Evolutionary conservation across 2,888 invertebrate genomes (phyloP).

Genomic region (Pammene aurita): DNA sequence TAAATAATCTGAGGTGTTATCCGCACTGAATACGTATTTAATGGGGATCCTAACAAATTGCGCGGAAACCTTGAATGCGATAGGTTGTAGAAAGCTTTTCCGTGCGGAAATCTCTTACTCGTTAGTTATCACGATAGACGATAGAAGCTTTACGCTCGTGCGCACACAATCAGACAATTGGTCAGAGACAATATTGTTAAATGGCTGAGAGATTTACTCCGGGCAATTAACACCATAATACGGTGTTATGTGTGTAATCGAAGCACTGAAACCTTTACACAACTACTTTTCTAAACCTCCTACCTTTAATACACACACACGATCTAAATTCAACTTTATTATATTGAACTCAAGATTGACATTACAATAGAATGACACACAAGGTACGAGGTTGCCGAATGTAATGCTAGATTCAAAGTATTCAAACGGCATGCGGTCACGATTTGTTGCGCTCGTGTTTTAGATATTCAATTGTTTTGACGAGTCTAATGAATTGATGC

Average conservation of each 20-base stretch:
- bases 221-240: slow-evolving; percentile 61
- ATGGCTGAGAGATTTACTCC: slow-evolving; percentile 46
- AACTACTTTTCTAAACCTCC: background rate
- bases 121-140: background rate
- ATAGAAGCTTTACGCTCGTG: background rate
- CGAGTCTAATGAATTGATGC: slow-evolving; percentile 69
- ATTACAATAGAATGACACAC: background rate
- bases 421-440: slow-evolving; percentile 61
- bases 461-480: slow-evolving; percentile 69
- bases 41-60: no score
- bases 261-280: slow-evolving; percentile 50
- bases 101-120: background rate
- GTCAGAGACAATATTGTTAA: slow-evolving; percentile 67
- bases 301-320: background rate
- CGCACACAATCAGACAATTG: slow-evolving; percentile 19
- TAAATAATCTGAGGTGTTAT: no score
- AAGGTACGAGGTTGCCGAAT: slow-evolving; percentile 7
- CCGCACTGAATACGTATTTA: no score
- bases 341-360: background rate
- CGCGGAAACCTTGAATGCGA: no score
- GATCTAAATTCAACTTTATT: background rate
- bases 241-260: slow-evolving; percentile 69
- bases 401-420: slow-evolving; percentile 39
- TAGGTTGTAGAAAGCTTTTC: no score
- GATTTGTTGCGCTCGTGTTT: slow-evolving; percentile 65